Evolutionary conservation across 2,797 vertebrate species (phyloP), one percentile per base, ranked within the genome.

Genomic region (Lutjanus campechanus): DNA sequence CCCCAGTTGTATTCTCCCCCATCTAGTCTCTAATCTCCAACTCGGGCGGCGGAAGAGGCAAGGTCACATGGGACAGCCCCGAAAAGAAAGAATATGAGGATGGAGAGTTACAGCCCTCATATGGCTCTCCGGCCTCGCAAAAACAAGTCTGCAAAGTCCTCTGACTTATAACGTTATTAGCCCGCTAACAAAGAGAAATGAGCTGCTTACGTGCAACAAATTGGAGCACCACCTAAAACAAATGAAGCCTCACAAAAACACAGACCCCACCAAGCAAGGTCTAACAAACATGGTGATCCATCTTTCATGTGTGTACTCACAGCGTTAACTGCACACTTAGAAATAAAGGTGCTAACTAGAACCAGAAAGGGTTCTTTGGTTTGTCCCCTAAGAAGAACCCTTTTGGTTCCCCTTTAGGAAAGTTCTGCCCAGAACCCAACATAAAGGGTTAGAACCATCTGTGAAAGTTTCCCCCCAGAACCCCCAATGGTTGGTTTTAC

Each of bases 141-240:
- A 85, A 79, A 77, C 73, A n/a, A n/a, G n/a, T n/a, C n/a, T n/a
- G n/a, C n/a, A 63, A 84, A 82, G 75, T 77, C 73, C 43, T 81
- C 79, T 63, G 70, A 83, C 69, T 85, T 81, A 43, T 68, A 76
- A 77, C 55, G n/a, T 68, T 59, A 75, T 89, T 86, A 90, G 25
- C 8, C 7, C 0, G 50, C 87, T 90, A 90, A 92, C 89, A 85
- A 89, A 90, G 92, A 94, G 77, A 85, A 92, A 90, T 85, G 69
- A 91, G 84, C 77, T 83, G 85, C 81, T 91, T 85, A 83, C 56
- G 12, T 65, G 66, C 65, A 62, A 84, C 84, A 91, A 93, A 93
- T 93, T 93, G 85, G 76, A 88, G 84, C 85, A 46, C 68, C 73
- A 80, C 87, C 90, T 79, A 53, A 90, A 89, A 85, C 80, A 90